A percentile compares a stretch with the other conserved stretches of the same genome.
These are phyloP conservation scores for Orthosia gracilis DNA, from an alignment of 2,888 invertebrate genomes.

Conservation along the genomic window DNA sequence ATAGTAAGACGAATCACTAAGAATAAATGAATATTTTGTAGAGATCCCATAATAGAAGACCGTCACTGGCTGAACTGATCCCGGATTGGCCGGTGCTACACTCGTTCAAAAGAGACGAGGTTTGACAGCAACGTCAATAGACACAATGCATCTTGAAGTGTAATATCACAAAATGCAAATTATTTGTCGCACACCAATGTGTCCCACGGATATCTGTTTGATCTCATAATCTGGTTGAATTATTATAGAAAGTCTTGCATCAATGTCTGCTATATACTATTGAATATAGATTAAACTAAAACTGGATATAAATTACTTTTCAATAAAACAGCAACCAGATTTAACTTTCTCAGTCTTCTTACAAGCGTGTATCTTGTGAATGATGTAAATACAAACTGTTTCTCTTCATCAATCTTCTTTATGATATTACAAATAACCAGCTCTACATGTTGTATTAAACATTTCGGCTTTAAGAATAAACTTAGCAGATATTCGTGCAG, in stretches of 20 bases:
- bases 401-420: constrained; percentile 15
- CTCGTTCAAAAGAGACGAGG: constrained; percentile 96
- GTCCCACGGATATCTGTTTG: constrained; percentile 74
- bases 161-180: constrained; percentile 83
- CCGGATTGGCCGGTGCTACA: constrained; percentile 98
- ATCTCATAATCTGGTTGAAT: constrained; percentile 76
- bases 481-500: constrained; percentile 65
- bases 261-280: constrained; percentile 58
- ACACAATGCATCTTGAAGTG: constrained; percentile 88
- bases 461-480: constrained; percentile 28
- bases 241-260: constrained; percentile 68
- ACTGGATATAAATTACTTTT: constrained; percentile 23
- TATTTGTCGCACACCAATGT: constrained; percentile 82
- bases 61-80: constrained; percentile 98
- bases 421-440: constrained; percentile 24
- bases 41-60: constrained; percentile 93
- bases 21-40: constrained; percentile 88
- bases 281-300: constrained; percentile 28
- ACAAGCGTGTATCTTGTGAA: constrained; percentile 24
- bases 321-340: constrained; percentile 41
- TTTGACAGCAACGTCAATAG: constrained; percentile 91
- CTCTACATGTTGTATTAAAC: constrained; percentile 19
- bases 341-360: constrained; percentile 29
- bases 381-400: constrained; percentile 47
- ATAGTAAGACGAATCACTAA: constrained; percentile 71